Evolutionary conservation across 2,113 vertebrate genomes (phyloP).

Genomic region (Atractosteus spatula): DNA sequence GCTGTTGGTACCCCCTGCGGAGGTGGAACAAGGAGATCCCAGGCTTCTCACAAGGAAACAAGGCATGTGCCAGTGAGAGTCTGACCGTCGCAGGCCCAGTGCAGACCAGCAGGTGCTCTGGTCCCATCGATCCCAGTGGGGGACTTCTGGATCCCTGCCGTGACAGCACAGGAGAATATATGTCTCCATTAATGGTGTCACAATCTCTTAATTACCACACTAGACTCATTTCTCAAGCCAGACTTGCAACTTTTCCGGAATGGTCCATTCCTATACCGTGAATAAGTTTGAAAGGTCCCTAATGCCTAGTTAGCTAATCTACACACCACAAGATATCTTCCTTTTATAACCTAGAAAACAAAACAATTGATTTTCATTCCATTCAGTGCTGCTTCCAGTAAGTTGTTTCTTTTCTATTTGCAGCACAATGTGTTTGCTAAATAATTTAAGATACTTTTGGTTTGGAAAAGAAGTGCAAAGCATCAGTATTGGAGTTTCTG

Average conservation of each 20-base stretch:
- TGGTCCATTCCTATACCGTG: slow-evolving; percentile 53
- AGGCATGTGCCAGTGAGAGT: background rate
- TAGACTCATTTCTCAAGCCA: slow-evolving; percentile 26
- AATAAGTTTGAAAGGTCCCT: too few species aligned
- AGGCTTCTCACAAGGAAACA: slow-evolving; percentile 10
- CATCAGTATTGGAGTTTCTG: too few species aligned
- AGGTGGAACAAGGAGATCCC: background rate
- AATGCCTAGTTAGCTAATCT: too few species aligned
- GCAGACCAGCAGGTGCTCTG: slow-evolving; percentile 52
- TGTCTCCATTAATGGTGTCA: slow-evolving; percentile 32
- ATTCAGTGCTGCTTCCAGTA: too few species aligned
- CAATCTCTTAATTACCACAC: background rate
- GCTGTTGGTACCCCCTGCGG: background rate
- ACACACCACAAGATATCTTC: too few species aligned
- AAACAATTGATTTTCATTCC: too few species aligned
- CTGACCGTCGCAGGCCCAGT: slow-evolving; percentile 25
- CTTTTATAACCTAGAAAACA: too few species aligned
- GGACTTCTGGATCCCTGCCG: slow-evolving; percentile 54
- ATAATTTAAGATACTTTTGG: too few species aligned
- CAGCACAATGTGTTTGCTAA: too few species aligned
- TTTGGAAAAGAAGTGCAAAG: too few species aligned
- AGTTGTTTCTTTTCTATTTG: too few species aligned
- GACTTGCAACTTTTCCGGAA: slow-evolving; percentile 15
- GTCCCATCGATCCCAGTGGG: slow-evolving; percentile 64
- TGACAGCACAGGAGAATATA: slow-evolving; percentile 48